Base-by-base conservation (phyloP, 2,888 invertebrate species). In the Dryocosmus kuriphilus region DNA sequence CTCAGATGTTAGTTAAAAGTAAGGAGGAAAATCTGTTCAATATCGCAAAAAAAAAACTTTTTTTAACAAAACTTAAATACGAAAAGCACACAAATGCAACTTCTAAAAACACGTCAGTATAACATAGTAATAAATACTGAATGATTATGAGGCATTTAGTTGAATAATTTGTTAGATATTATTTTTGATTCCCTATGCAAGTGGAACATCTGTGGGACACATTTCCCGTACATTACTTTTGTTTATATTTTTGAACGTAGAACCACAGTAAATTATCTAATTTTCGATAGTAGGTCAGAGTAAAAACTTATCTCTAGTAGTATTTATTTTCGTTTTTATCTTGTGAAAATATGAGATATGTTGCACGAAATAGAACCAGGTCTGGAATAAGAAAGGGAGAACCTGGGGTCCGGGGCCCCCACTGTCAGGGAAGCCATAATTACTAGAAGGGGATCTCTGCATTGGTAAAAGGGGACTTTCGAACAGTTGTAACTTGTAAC, bases 341-440 rank as follows among this genome's bases (percentile, higher is more conserved):
- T 55, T n/a, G 51, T 11, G n/a, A 22, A 22, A 22, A 55, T 55
- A 55, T 30, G 30, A 30, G 51, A n/a, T 51, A 51, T 19, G 71
- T n/a, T 71, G 30, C 30, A 30, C 19, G 71, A 71, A 51, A 71
- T 71, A 51, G 51, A 51, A 51, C 46, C 71, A 71, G 71, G 71
- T 30, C 9, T 51, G 71, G 71, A 71, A 71, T 71, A 71, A 71
- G 51, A 71, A 71, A 51, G 51, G 51, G 71, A 71, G 30, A 71
- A 71, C 51, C 30, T 71, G 71, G 51, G 71, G 71, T 71, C 71
- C 71, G 51, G 71, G 71, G 71, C 71, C 71, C 51, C 71, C 71
- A 30, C 71, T 71, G 51, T 22, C 30, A 71, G 46, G 30, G 51
- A 71, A 71, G 67, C 67, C 67, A 67, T 71, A 71, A 71, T 71